phyloP scores from a whole-genome alignment of 2,888 invertebrate species.

The Uloborus plumipes region DNA sequence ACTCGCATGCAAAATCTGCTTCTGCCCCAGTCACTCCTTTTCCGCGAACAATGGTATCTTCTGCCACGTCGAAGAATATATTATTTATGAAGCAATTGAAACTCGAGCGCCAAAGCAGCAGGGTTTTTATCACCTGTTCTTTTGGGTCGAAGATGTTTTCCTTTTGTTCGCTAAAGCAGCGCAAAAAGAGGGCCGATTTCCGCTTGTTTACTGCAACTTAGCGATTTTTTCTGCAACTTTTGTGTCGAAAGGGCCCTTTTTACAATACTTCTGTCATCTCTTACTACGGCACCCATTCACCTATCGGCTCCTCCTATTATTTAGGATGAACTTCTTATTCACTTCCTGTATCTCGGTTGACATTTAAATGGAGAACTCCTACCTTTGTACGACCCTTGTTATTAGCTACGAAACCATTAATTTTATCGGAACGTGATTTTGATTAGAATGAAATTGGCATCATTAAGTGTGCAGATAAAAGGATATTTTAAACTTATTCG shows the following conservation, averaged over 20 bases:
- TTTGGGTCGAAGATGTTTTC: slow-evolving; percentile 24
- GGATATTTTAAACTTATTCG: too few relatives aligned
- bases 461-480: too few relatives aligned
- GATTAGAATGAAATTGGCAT: too few relatives aligned
- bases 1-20: too few relatives aligned
- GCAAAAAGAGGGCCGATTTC: slow-evolving; percentile 40
- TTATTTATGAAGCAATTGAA: too few relatives aligned
- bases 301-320: slow-evolving; percentile 43
- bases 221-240: slow-evolving; percentile 17
- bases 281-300: slow-evolving; percentile 37
- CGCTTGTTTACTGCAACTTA: slow-evolving; percentile 46
- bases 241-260: slow-evolving; percentile 23
- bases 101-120: too few relatives aligned
- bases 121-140: slow-evolving; percentile 48
- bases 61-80: too few relatives aligned
- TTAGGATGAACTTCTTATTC: slow-evolving; percentile 15
- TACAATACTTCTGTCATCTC: slow-evolving; percentile 31
- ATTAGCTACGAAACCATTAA: too few relatives aligned
- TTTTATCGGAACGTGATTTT: too few relatives aligned
- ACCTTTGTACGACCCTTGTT: too few relatives aligned
- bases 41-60: background rate
- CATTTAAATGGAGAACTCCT: too few relatives aligned
- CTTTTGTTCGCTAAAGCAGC: slow-evolving; percentile 26
- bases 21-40: slow-evolving; percentile 1
- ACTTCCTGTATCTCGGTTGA: slow-evolving; percentile 10